A percentile compares a stretch with the other conserved stretches of the same genome.
Conservation (phyloP, 2,113 vertebrate genomes). For the Channa maculata region DNA sequence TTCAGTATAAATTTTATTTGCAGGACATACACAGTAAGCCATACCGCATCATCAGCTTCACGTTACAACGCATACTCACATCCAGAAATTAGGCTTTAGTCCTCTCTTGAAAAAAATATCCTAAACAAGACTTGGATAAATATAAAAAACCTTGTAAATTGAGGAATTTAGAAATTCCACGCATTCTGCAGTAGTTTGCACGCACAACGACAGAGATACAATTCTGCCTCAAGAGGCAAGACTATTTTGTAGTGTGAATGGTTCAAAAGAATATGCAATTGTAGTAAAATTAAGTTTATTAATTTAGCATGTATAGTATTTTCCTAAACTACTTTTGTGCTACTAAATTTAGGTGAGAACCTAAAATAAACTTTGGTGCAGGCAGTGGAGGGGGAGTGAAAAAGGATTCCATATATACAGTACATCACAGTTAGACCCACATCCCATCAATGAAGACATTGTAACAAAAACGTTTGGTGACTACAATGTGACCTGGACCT, state of each 20-base stretch:
- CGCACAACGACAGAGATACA: conserved; percentile 29
- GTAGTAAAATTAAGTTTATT: background rate
- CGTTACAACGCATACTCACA: conserved; percentile 64
- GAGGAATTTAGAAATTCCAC: conserved; percentile 41
- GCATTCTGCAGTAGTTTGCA: conserved; percentile 60
- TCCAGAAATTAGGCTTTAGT: conserved; percentile 32
- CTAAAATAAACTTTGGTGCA: conserved; percentile 9
- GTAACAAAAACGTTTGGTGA: conserved; percentile 3
- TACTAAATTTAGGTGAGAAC: conserved; percentile 6
- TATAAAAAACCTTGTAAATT: conserved; percentile 39
- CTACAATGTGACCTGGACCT: background rate
- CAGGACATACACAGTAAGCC: conserved; percentile 74
- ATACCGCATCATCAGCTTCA: conserved; percentile 67
- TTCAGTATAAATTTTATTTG: conserved; percentile 81
- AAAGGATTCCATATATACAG: background rate
- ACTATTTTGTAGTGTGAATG: conserved; percentile 9
- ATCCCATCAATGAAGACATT: background rate
- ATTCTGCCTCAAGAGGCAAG: conserved; percentile 22
- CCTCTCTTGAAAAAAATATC: conserved; percentile 54
- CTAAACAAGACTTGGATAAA: conserved; percentile 32
- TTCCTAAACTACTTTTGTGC: background rate
- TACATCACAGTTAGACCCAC: background rate
- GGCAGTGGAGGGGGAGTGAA: conserved; percentile 1
- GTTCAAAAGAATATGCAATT: conserved; percentile 20
- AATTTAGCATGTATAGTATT: background rate